Evolutionary conservation across 2,888 invertebrate species (phyloP), one percentile per base, ranked within the genome.

Genomic region (Calliphora vomitoria): DNA sequence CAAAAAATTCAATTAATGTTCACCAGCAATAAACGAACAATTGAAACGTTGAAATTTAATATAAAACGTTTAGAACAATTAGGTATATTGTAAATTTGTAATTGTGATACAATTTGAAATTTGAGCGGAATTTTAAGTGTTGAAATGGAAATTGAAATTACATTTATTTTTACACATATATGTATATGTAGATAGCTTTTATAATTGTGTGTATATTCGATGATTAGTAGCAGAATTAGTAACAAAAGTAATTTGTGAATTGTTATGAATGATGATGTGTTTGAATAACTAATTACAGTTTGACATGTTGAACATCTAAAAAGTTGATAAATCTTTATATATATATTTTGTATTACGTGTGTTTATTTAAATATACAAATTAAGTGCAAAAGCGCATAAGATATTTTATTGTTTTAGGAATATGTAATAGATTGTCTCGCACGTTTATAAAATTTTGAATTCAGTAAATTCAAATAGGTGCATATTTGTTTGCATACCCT

Each of bases 1-100:
- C 90, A 91, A 53, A 93, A 93, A 86, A 91, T 93, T 8, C 91
- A 92, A 76, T 90, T 93, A n/a, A 93, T 93, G 92, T 93, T 93
- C 71, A 91, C 90, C 25, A 91, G 91, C n/a, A 93, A 93, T 72
- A 79, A 88, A 66, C 90, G 93, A 44, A 92, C 92, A 4, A 89
- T 93, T 68, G 90, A 92, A 60, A 92, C 91, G 8, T 88, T 93
- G 47, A 91, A 92, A 71, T 91, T 89, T 78, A 90, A 90, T 0
- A 82, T 93, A 4, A 90, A 91, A 81, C 92, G 92, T 31, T 89
- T 92, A 68, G 91, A 93, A 89, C 91, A 91, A 15, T 89, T 93
- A 85, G 91, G 90, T 1, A 25, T 93, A 4, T 91, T 93, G 35
- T 92, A 93, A 89, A 25, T 58, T 79, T 41, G 50, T 35, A 41